Percentiles rank a stretch among this genome's conserved stretches.
Evolutionary conservation across 2,888 invertebrate species (phyloP).

Genomic region (Eucera pruinosa): DNA sequence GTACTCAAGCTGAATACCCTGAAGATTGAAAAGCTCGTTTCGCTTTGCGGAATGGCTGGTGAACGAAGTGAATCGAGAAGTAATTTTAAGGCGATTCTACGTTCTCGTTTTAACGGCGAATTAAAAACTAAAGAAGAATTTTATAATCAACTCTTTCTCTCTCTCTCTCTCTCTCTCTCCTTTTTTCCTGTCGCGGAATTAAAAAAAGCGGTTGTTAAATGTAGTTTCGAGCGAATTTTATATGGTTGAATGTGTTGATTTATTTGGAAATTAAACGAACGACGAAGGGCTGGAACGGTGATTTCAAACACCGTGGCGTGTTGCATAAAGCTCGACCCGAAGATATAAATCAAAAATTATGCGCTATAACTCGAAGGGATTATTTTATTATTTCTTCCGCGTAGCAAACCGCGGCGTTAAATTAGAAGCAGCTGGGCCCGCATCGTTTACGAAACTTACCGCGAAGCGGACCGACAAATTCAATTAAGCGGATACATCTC

Average conservation of each 20-base stretch:
- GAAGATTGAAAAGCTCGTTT: conserved; percentile 37
- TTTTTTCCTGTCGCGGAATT: background rate
- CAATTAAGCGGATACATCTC: conserved; percentile 28
- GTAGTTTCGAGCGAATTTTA: background rate
- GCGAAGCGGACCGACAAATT: background rate
- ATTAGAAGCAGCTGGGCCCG: conserved; percentile 61
- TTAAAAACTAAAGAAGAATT: background rate
- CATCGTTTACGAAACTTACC: conserved; percentile 41
- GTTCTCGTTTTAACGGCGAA: background rate
- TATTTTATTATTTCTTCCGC: conserved; percentile 46
- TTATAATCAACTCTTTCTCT: background rate
- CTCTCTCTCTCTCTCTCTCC: background rate
- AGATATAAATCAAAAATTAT: conserved; percentile 20
- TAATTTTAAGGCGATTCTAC: background rate
- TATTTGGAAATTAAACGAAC: background rate
- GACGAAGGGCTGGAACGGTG: background rate
- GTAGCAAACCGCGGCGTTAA: conserved; percentile 13
- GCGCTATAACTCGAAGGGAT: conserved; percentile 13
- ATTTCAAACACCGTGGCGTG: background rate
- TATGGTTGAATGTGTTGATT: background rate
- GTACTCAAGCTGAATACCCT: conserved; percentile 15
- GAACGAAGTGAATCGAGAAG: background rate
- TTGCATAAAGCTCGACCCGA: background rate
- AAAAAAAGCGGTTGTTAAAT: too few species aligned
- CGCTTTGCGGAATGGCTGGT: background rate